Evolutionary conservation across 2,888 invertebrate genomes (phyloP), one percentile per base, ranked within the genome.

Genomic region (Diarsia mendica): DNA sequence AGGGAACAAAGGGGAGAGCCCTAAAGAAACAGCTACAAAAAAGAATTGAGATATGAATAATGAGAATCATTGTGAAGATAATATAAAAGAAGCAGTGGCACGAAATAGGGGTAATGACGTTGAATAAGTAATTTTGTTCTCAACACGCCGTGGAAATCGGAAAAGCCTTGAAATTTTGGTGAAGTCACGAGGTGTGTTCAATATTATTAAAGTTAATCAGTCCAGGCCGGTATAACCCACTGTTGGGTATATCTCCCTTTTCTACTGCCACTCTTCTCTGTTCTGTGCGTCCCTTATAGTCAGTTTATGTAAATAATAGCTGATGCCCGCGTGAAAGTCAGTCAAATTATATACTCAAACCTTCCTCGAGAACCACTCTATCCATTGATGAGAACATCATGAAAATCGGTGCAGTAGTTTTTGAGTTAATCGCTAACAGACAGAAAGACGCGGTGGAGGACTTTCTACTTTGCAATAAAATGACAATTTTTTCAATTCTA

Each of bases 1-100:
- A 90, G 76, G 82, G 87, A 85, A 92, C 90, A 91, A 92, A 90
- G 85, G 89, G 77, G 83, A 79, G 80, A 84, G 87, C 86, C 88
- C 84, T 88, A 69, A 82, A 84, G 84, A 90, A 90, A 88, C 86
- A 90, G 86, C 86, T 86, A 90, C 90, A 90, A 89, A 91, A 80
- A 88, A 87, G 88, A 91, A 91, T 87, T 86, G 89, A 89, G 91
- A 90, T 91, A 91, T 92, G 92, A 94, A 93, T 92, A 92, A 94
- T 91, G 90, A 89, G 91, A 89, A 91, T 92, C 91, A 91, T 93
- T 92, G 91, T 90, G 88, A 86, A 89, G 90, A 91, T 92, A 90
- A 86, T 88, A 91, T 90, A 91, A 93, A 90, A 89, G 90, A 88
- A 86, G 89, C 89, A 88, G 83, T 89, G 86, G 80, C 75, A 90